Percentiles rank a stretch among this genome's conserved stretches.
phyloP scores from a whole-genome alignment of 2,888 invertebrate species.

The Phortica magna region DNA sequence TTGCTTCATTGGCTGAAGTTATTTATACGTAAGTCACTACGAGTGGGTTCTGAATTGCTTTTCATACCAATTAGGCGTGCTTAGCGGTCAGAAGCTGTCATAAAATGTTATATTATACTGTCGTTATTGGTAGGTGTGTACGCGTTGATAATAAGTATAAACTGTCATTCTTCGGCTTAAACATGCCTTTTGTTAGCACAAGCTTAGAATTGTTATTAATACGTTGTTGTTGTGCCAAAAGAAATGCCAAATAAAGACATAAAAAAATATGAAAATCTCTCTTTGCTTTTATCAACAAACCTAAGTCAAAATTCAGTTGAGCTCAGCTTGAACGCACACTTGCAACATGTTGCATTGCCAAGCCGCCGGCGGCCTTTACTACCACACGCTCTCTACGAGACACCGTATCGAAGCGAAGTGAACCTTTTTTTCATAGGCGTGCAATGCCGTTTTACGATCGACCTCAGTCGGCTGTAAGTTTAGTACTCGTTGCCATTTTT shows the following conservation, averaged over 20 bases:
- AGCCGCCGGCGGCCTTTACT: not conserved
- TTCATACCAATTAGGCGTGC: slow-evolving; percentile 42
- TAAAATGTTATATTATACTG: not conserved
- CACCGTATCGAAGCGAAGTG: not conserved
- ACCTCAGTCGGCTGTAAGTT: slow-evolving; percentile 45
- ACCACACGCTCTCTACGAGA: not conserved
- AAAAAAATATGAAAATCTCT: too few species aligned
- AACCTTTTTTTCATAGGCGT: slow-evolving; percentile 52
- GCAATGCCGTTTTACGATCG: slow-evolving; percentile 59
- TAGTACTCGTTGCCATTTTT: not conserved
- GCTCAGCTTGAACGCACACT: slow-evolving; percentile 26
- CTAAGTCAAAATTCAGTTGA: not conserved
- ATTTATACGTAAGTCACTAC: slow-evolving; percentile 2
- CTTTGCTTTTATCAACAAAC: not conserved
- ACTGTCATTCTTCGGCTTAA: not conserved
- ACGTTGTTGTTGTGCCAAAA: too few species aligned
- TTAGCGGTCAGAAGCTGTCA: not conserved
- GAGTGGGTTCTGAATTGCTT: slow-evolving; percentile 41
- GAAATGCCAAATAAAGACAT: too few species aligned
- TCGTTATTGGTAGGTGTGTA: not conserved
- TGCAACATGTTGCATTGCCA: not conserved
- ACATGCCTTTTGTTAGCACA: not conserved
- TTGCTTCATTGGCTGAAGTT: slow-evolving; percentile 16
- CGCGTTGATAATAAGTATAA: not conserved
- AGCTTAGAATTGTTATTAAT: too few species aligned